Evolutionary conservation across 2,888 invertebrate species (phyloP).

Genomic region (Drosophila meridiana): DNA sequence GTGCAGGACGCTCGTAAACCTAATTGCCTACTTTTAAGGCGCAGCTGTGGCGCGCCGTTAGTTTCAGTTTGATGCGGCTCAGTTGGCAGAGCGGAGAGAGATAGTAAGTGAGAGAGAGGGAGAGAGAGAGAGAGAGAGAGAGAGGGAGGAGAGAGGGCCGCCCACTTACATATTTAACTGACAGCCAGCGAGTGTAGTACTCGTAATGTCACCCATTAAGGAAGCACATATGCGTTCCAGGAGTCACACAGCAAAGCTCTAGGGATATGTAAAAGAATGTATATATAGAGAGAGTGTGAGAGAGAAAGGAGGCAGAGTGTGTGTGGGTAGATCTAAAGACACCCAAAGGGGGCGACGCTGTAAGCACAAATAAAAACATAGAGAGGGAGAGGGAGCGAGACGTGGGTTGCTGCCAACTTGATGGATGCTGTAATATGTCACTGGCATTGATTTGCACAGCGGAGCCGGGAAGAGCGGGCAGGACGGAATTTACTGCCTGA

Average conservation of each 20-base stretch:
- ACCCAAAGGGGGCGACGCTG: not conserved
- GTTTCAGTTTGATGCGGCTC: conserved; percentile 52
- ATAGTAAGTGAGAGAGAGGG: conserved; percentile 1
- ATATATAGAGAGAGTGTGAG: conserved; percentile 1
- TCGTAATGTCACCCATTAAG: conserved; percentile 76
- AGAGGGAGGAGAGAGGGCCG: not conserved
- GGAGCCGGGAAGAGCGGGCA: not conserved
- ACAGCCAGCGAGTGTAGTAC: conserved; percentile 22
- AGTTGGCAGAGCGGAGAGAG: conserved; percentile 11
- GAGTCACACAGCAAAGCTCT: conserved; percentile 49
- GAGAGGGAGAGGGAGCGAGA: not conserved
- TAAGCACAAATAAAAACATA: conserved; percentile 50
- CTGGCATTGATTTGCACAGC: conserved; percentile 74
- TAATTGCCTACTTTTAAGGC: conserved; percentile 72
- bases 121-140: not conserved
- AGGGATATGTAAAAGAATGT: conserved; percentile 75
- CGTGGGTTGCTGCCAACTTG: conserved; percentile 58
- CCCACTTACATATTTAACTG: conserved; percentile 17
- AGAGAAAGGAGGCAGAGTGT: not conserved
- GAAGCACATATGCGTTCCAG: conserved; percentile 50
- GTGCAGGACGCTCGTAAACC: conserved; percentile 69
- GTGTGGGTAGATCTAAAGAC: not conserved
- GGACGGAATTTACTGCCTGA: conserved; percentile 17
- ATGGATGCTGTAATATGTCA: conserved; percentile 80
- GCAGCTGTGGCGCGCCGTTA: conserved; percentile 63